phyloP scores from a whole-genome alignment of 2,113 vertebrate genomes.

The Cardinalis cardinalis region DNA sequence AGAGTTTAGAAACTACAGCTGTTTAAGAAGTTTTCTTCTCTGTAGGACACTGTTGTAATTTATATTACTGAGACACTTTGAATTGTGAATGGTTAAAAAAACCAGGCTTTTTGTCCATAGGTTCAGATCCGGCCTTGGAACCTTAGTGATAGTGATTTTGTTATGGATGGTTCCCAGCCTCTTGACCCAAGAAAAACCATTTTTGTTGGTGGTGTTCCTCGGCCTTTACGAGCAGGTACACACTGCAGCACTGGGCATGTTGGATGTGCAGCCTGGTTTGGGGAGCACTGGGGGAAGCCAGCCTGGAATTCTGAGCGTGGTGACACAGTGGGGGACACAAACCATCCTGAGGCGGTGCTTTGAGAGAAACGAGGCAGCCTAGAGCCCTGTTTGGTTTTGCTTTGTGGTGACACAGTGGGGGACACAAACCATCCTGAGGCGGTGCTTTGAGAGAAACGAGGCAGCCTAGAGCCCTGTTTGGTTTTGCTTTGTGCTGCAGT shows the following conservation, averaged over 20 bases:
- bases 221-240: conserved; percentile 95
- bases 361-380: neutral
- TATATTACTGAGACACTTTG: conserved; percentile 19
- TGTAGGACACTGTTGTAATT: neutral
- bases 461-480: no score
- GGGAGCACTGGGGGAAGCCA: conserved; percentile 12
- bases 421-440: neutral
- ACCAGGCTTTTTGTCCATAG: conserved; percentile 67
- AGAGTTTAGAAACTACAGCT: neutral
- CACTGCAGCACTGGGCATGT: conserved; percentile 14
- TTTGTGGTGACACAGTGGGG: conserved; percentile 19
- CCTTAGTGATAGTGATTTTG: conserved; percentile 98
- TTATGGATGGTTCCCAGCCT: conserved; percentile 98
- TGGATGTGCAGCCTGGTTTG: neutral
- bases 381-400: neutral
- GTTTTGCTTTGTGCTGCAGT: conserved; percentile 72
- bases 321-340: neutral
- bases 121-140: conserved; percentile 99
- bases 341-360: neutral
- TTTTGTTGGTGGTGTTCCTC: conserved; percentile 97
- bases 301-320: neutral
- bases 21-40: neutral
- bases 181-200: conserved; percentile 98
- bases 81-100: conserved; percentile 50
- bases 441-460: neutral